Evolutionary conservation across 2,113 vertebrate species (phyloP).

Genomic region (Epinephelus cyanopodus): DNA sequence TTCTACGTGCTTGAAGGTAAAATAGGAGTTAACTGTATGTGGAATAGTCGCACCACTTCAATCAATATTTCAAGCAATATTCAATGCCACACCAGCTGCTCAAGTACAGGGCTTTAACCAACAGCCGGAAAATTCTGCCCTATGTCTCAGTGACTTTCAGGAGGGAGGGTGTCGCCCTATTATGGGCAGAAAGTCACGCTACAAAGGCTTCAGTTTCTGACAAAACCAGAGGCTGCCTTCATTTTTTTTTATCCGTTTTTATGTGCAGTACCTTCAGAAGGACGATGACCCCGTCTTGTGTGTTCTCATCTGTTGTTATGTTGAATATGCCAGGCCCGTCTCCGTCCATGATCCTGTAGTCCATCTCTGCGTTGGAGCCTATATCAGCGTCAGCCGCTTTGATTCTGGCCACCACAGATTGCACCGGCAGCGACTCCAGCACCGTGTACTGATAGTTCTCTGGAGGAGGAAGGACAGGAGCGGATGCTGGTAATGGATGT

Average conservation of each 20-base stretch:
- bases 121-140: background rate
- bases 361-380: slow-evolving; percentile 95
- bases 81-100: slow-evolving; percentile 11
- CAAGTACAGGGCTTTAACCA: background rate
- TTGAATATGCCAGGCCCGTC: slow-evolving; percentile 91
- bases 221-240: background rate
- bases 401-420: slow-evolving; percentile 93
- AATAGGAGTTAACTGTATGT: background rate
- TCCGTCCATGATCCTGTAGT: slow-evolving; percentile 95
- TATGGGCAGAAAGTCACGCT: background rate
- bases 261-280: slow-evolving; percentile 89
- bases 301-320: slow-evolving; percentile 93
- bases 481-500: slow-evolving; percentile 56
- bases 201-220: background rate
- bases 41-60: background rate
- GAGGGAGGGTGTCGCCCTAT: background rate
- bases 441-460: slow-evolving; percentile 94
- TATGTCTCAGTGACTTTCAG: slow-evolving; percentile 24
- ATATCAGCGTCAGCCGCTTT: slow-evolving; percentile 93
- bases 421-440: slow-evolving; percentile 90
- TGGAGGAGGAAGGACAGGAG: slow-evolving; percentile 75
- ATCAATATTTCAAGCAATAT: background rate
- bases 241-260: background rate
- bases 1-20: background rate
- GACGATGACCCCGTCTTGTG: slow-evolving; percentile 93